Percentiles rank a stretch among this genome's conserved stretches.
These are phyloP conservation scores for Tanytarsus gracilentus DNA, from an alignment of 2,888 invertebrate species.

Conservation along the genomic window DNA sequence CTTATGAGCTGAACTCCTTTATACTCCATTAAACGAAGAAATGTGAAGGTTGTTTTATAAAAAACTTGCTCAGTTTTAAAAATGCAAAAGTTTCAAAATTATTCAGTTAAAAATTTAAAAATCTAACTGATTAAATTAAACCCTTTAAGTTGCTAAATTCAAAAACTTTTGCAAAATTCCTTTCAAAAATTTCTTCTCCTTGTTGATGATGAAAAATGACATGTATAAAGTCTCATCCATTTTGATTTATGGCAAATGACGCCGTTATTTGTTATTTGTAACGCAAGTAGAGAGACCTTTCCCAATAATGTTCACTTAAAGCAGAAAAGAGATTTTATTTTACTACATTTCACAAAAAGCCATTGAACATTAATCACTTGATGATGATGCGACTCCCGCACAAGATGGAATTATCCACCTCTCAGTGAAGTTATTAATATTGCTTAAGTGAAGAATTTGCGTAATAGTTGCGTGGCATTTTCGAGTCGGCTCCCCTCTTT, in stretches of 20 bases:
- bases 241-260: constrained; percentile 24
- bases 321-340: no score
- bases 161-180: not conserved
- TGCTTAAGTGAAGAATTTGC: constrained; percentile 6
- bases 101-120: no score
- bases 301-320: constrained; percentile 3
- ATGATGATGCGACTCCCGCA: no score
- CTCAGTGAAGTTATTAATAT: not conserved
- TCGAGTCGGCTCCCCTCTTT: not conserved
- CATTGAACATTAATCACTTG: constrained; percentile 14
- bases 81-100: no score
- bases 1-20: no score
- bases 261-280: not conserved
- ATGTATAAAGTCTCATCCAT: constrained; percentile 18
- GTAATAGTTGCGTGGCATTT: constrained; percentile 14
- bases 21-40: no score
- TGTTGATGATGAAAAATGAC: constrained; percentile 25
- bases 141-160: no score
- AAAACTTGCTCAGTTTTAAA: no score
- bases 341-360: no score
- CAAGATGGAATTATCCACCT: not conserved
- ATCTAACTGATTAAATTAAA: no score
- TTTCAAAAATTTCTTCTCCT: not conserved
- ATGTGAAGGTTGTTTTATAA: no score
- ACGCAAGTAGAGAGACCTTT: constrained; percentile 2